Conservation (phyloP, 2,888 invertebrate species). For the Adela reaumurella region DNA sequence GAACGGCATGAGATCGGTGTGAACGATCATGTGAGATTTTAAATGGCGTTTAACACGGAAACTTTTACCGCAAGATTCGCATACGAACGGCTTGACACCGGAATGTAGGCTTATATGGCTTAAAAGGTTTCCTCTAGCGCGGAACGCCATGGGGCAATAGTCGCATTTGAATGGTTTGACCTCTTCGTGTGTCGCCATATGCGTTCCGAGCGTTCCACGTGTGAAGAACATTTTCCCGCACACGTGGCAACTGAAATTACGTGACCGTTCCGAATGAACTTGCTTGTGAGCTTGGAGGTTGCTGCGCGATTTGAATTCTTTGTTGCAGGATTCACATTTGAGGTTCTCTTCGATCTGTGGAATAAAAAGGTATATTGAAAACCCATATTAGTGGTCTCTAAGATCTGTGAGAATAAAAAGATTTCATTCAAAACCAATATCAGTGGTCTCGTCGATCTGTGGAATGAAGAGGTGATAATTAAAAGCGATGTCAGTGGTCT, state of each 20-base stretch:
- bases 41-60: slow-evolving; percentile 41
- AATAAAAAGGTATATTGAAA: no score
- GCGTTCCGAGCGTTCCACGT: slow-evolving; percentile 39
- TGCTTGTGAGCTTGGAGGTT: slow-evolving; percentile 36
- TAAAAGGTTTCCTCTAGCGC: slow-evolving; percentile 38
- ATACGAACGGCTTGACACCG: slow-evolving; percentile 39
- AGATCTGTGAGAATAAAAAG: no score
- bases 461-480: no score
- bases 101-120: slow-evolving; percentile 41
- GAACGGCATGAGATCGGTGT: slow-evolving; percentile 44
- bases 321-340: slow-evolving; percentile 35
- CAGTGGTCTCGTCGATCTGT: no score
- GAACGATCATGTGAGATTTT: slow-evolving; percentile 47
- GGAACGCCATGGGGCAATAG: slow-evolving; percentile 37
- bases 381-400: no score
- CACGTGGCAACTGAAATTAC: slow-evolving; percentile 41
- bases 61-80: slow-evolving; percentile 45
- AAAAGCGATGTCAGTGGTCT: no score
- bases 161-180: slow-evolving; percentile 40
- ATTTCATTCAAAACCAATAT: no score
- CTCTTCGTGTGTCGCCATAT: slow-evolving; percentile 41
- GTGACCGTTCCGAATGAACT: slow-evolving; percentile 39
- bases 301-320: slow-evolving; percentile 37
- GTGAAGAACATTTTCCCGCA: slow-evolving; percentile 51
- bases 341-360: slow-evolving; percentile 24